Evolutionary conservation across 2,797 vertebrate genomes (phyloP), one percentile per base, ranked within the genome.

Genomic region (Aplochiton taeniatus): DNA sequence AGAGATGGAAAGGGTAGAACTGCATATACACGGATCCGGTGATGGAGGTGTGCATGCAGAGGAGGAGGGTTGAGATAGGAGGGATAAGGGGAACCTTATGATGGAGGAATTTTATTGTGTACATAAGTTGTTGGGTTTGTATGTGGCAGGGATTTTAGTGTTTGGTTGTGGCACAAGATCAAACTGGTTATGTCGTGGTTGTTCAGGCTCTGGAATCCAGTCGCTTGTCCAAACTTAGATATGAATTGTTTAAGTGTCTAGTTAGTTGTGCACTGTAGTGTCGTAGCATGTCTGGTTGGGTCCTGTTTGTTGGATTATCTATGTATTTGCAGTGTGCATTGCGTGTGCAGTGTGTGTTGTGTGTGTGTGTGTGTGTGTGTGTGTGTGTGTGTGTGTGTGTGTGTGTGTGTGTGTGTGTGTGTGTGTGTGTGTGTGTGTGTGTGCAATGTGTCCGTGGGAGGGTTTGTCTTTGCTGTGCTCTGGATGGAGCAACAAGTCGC

Each of bases 381-480:
- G 17, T 13, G 62, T 54, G 61, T 66, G 70, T 70, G n/a, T 59
- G 63, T 79, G 87, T 88, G 78, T 83, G 88, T 88, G 86, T 88
- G 86, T 87, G 85, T 80, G 84, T 82, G 73, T 85, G 88, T 87
- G 31, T 31, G 31, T 31, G 2, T 31, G 31, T 31, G 31, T 31
- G 31, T 6, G 31, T 31, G 31, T 31, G 31, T 31, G 31, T 31
- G 31, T 31, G 31, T 31, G 31, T 31, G 31, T 6, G 31, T 31
- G 31, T 31, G 31, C 31, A n/a, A 6, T 31, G 31, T 31, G 31
- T 31, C 31, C 2, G 31, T 31, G 31, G 31, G 6, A 31, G 6
- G 31, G 31, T 31, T 31, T 6, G 6, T 6, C 3, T 31, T 31
- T 31, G 20, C 16, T 78, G 69, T 20, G 55, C 69, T 71, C 67